These are phyloP conservation scores for Pogonophryne albipinna DNA, from an alignment of 2,797 vertebrate species.

Conservation along the genomic window DNA sequence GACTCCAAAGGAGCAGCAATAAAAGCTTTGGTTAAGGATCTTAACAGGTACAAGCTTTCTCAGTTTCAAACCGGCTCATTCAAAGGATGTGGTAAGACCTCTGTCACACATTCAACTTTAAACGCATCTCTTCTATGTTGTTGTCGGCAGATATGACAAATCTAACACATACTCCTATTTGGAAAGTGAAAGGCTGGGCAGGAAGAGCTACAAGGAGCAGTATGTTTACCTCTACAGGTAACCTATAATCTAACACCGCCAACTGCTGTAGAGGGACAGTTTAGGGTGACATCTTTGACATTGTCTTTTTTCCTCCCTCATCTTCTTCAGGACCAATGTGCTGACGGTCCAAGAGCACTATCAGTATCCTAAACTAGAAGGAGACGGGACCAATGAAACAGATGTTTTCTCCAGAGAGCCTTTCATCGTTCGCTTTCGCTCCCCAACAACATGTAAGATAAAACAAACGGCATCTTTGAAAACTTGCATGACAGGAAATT, in stretches of 20 bases:
- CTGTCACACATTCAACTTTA: neutral
- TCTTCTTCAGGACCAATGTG: conserved; percentile 78
- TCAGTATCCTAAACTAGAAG: conserved; percentile 76
- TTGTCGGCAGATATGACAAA: conserved; percentile 78
- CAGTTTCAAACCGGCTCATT: neutral
- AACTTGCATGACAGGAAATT: neutral
- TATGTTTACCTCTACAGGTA: conserved; percentile 90
- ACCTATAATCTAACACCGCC: neutral
- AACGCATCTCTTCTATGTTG: neutral
- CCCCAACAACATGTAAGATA: conserved; percentile 82
- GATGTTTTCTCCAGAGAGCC: conserved; percentile 86
- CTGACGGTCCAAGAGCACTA: conserved; percentile 83
- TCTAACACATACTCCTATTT: conserved; percentile 82
- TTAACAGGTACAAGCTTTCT: conserved; percentile 82
- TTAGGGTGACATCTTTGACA: neutral
- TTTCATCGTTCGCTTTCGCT: conserved; percentile 84
- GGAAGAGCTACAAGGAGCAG: conserved; percentile 88
- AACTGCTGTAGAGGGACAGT: neutral
- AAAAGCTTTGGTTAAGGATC: conserved; percentile 76
- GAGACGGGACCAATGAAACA: conserved; percentile 59
- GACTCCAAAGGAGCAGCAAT: conserved; percentile 86
- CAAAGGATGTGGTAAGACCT: neutral
- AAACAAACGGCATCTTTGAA: neutral
- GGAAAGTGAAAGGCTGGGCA: conserved; percentile 86
- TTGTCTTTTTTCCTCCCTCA: neutral